Base-by-base conservation (phyloP, 2,888 invertebrate species). In the Sisyra nigra region DNA sequence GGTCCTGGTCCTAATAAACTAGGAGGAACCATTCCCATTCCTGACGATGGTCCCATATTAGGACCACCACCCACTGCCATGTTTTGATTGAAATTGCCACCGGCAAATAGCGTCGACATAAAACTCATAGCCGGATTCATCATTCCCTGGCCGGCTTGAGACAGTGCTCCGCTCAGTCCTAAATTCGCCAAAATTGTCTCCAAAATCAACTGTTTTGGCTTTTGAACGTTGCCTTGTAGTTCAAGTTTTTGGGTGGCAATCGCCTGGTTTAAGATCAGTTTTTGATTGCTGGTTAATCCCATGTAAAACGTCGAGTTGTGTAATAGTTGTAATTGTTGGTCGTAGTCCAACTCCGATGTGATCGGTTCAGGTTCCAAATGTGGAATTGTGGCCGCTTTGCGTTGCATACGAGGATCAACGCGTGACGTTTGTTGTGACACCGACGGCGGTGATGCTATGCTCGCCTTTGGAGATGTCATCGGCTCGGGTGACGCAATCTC, bases 291-390 rank as follows among this genome's bases (percentile, higher is more conserved):
- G 51, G 78, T 79, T 38, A 80, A 62, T 47, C 76, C 76, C 55
- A 74, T 76, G 54, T 79, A 81, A 71, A 80, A 80, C 44, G 67
- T 69, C 1, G 80, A 79, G 54, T 69, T 73, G 58, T 79, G 78
- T 41, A 79, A 58, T 49, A 78, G 75, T 47, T 73, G 64, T 48
- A 80, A 59, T 47, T 69, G 71, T 57, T 78, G 76, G 46, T 75
- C 66, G 55, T 78, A 63, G 37, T 47, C 57, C 56, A 62, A 52
- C 4, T 71, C 45, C 65, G 58, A 14, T 61, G 51, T 49, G 62
- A 60, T 48, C 62, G 41, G 60, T 67, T 62, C 50, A 10, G 34
- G 42, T 9, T 43, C 37, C 15, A 38, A 29, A 5, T 37, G 38
- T 9, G 17, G 9, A 2, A 5, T 6, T 7, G n/a, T 17, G 10